Percentiles rank a stretch among this genome's conserved stretches.
Evolutionary conservation across 2,888 invertebrate species (phyloP).

Genomic region (Zelleria hepariella): DNA sequence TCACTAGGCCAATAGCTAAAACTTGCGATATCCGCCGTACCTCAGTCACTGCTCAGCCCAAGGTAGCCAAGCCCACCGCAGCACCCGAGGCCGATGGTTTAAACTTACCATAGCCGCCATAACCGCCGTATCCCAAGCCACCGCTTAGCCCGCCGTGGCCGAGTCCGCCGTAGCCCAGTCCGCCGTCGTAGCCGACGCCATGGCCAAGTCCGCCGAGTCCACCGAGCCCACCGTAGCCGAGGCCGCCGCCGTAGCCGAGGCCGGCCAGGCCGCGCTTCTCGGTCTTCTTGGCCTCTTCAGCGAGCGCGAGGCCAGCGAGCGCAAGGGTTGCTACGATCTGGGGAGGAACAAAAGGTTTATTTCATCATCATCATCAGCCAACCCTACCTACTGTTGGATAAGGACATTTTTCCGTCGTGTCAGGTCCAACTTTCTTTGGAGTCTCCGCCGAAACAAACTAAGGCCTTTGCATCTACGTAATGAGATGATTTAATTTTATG

Average conservation of each 20-base stretch:
- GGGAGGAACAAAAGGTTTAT: neutral
- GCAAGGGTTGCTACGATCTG: constrained; percentile 51
- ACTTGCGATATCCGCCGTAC: too few species aligned
- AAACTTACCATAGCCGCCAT: constrained; percentile 5
- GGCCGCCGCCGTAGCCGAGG: constrained; percentile 41
- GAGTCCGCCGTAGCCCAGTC: constrained; percentile 30
- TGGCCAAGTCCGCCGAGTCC: constrained; percentile 34
- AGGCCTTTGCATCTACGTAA: too few species aligned
- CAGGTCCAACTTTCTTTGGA: too few species aligned
- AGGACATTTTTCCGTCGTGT: too few species aligned
- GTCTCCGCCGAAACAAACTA: too few species aligned
- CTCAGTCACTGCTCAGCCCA: too few species aligned
- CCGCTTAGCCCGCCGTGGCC: constrained; percentile 45
- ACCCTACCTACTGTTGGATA: too few species aligned
- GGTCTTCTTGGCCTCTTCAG: constrained; percentile 60
- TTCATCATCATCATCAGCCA: too few species aligned
- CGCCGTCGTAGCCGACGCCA: constrained; percentile 1
- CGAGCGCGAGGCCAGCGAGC: constrained; percentile 45
- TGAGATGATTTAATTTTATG: too few species aligned
- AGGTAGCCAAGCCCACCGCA: neutral
- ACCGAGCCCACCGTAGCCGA: constrained; percentile 39
- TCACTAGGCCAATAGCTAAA: too few species aligned
- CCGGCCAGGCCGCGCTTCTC: constrained; percentile 61
- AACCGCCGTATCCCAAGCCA: constrained; percentile 27
- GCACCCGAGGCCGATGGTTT: constrained; percentile 1